Percentiles rank a stretch among this genome's conserved stretches.
Conservation (phyloP, 1,140 invertebrate species). For the Pogonomyrmex barbatus region DNA sequence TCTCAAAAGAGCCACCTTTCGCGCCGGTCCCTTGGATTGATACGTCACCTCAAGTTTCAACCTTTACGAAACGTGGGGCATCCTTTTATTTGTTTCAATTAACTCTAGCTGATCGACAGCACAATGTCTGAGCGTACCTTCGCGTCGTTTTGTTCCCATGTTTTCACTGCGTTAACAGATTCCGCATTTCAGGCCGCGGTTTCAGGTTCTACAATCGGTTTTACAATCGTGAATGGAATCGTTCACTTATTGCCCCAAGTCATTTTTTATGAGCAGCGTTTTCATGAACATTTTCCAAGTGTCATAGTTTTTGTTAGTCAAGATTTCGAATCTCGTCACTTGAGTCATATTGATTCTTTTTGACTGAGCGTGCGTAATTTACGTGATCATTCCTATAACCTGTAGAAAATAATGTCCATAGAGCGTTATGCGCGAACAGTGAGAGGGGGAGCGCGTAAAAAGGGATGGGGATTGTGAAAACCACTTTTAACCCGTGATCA, state of each 20-base stretch:
- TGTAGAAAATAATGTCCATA: no score
- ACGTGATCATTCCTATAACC: no score
- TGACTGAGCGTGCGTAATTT: background rate
- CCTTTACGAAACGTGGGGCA: background rate
- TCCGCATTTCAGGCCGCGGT: background rate
- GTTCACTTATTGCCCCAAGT: constrained; percentile 4
- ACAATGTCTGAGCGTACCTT: constrained; percentile 10
- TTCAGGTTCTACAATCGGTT: background rate
- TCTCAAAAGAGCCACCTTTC: constrained; percentile 29
- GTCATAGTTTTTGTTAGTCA: constrained; percentile 9
- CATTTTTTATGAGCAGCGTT: constrained; percentile 21
- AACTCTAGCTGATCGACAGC: background rate
- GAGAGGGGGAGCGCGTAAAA: no score
- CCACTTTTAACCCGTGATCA: no score
- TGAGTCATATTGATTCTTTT: background rate
- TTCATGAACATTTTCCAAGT: constrained; percentile 25
- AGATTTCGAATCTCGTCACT: background rate
- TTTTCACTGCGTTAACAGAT: background rate
- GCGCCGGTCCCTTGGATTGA: background rate
- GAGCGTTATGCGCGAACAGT: no score
- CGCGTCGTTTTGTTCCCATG: background rate
- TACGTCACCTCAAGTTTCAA: background rate
- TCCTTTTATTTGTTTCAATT: background rate
- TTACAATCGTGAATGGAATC: background rate
- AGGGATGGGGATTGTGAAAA: no score